Conservation (phyloP, 1,140 invertebrate genomes). For the Hetaerina americana region DNA sequence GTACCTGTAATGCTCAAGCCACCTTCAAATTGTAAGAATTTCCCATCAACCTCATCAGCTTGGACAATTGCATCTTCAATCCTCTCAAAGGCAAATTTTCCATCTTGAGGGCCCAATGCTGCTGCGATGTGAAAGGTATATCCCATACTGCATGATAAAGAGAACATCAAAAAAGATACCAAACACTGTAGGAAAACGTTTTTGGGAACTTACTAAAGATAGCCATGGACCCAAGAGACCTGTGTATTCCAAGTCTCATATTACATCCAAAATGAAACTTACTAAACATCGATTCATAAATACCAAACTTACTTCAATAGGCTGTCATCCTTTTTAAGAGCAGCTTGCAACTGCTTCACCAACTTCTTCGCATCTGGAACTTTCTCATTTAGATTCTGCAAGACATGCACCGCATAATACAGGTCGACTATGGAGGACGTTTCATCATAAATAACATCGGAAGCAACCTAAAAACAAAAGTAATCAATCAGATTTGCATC, state of each 20-base stretch:
- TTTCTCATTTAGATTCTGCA: constrained; percentile 28
- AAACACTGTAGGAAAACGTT: too few species aligned
- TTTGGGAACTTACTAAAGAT: too few species aligned
- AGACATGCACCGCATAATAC: constrained; percentile 30
- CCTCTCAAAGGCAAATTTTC: constrained; percentile 60
- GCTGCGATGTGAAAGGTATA: constrained; percentile 72
- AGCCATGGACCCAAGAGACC: too few species aligned
- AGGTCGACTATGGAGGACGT: constrained; percentile 31
- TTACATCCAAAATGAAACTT: too few species aligned
- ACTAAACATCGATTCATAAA: constrained; percentile 6
- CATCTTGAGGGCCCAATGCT: constrained; percentile 40
- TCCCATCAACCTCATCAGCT: constrained; percentile 87
- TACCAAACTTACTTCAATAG: constrained; percentile 43
- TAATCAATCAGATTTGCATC: too few species aligned
- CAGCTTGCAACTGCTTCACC: constrained; percentile 47
- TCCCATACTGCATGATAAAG: constrained; percentile 70
- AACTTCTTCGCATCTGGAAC: constrained; percentile 33
- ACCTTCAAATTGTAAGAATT: constrained; percentile 84
- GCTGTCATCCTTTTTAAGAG: constrained; percentile 64
- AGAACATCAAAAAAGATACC: too few species aligned
- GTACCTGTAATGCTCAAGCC: constrained; percentile 50
- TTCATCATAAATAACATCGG: constrained; percentile 31
- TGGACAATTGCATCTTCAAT: constrained; percentile 86
- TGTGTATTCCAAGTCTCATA: too few species aligned
- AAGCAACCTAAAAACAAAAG: constrained; percentile 26